Evolutionary conservation across 2,888 invertebrate species (phyloP).

Genomic region (Hyposoter didymator): DNA sequence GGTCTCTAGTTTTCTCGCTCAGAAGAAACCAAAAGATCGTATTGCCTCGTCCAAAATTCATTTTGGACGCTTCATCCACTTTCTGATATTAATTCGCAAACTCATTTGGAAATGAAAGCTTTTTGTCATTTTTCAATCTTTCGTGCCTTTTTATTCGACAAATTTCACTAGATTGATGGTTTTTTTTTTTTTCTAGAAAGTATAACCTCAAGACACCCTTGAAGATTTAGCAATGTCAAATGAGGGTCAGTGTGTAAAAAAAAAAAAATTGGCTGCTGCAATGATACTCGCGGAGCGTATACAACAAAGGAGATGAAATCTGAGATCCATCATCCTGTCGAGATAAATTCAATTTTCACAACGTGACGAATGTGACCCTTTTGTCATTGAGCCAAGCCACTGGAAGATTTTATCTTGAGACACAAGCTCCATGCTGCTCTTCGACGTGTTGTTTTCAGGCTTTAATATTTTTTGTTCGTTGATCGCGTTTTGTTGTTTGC

Average conservation of each 20-base stretch:
- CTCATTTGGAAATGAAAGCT: not conserved
- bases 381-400: slow-evolving; percentile 40
- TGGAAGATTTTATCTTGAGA: slow-evolving; percentile 33
- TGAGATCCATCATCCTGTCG: slow-evolving; percentile 60
- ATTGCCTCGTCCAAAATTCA: not conserved
- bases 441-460: slow-evolving; percentile 16
- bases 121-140: not conserved
- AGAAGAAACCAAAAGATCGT: not conserved
- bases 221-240: not conserved
- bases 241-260: not conserved
- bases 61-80: not conserved
- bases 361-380: slow-evolving; percentile 61
- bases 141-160: not conserved
- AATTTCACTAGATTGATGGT: not conserved
- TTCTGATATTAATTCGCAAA: not conserved
- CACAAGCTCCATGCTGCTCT: slow-evolving; percentile 31
- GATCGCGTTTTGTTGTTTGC: slow-evolving; percentile 29
- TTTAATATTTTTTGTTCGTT: not conserved
- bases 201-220: not conserved
- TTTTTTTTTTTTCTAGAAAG: not conserved
- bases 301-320: slow-evolving; percentile 40
- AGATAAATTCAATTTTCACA: slow-evolving; percentile 60
- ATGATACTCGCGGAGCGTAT: slow-evolving; percentile 14
- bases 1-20: not conserved
- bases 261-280: slow-evolving; percentile 8